Percentiles rank a stretch among this genome's conserved stretches.
Conservation (phyloP, 2,113 vertebrate species). For the Python bivittatus region DNA sequence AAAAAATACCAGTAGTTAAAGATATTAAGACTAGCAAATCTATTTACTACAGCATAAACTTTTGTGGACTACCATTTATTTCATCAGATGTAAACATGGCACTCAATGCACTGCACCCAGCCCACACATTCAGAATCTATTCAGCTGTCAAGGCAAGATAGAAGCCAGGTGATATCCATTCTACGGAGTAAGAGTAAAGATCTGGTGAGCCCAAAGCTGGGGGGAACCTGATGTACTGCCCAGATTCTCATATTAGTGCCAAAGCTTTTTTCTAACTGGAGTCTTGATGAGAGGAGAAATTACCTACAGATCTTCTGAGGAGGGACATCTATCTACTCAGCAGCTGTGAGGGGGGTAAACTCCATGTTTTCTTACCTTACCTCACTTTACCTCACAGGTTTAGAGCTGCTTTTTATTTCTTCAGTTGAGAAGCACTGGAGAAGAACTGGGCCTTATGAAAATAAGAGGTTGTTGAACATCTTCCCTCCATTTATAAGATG, state of each 20-base stretch:
- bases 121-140: constrained; percentile 1
- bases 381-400: neutral
- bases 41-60: neutral
- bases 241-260: constrained; percentile 39
- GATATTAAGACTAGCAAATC: neutral
- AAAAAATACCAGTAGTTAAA: neutral
- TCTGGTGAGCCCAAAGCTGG: neutral
- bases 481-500: neutral
- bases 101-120: neutral
- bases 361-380: constrained; percentile 28
- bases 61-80: neutral
- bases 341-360: constrained; percentile 53
- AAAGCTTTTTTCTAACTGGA: constrained; percentile 46
- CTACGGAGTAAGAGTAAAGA: neutral
- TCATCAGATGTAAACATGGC: neutral
- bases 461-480: neutral
- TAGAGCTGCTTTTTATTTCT: neutral
- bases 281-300: constrained; percentile 9
- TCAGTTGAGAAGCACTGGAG: neutral
- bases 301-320: constrained; percentile 8
- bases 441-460: neutral
- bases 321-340: constrained; percentile 66
- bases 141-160: constrained; percentile 5
- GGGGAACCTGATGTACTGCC: constrained; percentile 21
- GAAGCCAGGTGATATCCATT: constrained; percentile 7